Evolutionary conservation across 1,140 invertebrate genomes (phyloP).

Genomic region (Dinothrombium tinctorium): DNA sequence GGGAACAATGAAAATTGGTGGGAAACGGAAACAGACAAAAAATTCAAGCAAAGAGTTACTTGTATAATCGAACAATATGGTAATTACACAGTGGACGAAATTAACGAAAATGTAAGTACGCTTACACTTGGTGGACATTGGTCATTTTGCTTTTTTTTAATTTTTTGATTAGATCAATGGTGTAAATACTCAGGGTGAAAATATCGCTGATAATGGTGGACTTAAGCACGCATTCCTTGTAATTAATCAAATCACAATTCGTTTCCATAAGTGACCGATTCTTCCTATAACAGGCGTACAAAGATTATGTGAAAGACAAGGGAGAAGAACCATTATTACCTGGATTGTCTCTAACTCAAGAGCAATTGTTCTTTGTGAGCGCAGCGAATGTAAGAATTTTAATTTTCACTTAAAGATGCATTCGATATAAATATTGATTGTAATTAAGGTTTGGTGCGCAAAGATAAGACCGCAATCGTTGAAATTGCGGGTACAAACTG

Average conservation of each 20-base stretch:
- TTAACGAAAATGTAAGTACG: conserved; percentile 23
- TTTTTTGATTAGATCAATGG: conserved; percentile 22
- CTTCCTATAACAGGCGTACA: conserved; percentile 4
- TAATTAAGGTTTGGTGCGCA: conserved; percentile 2
- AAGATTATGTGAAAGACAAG: conserved; percentile 10
- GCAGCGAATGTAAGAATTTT: conserved; percentile 36
- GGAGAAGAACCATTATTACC: conserved; percentile 30
- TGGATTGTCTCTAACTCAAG: conserved; percentile 42
- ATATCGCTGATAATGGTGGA: conserved; percentile 32
- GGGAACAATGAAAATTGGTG: conserved; percentile 74
- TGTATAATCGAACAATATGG: conserved; percentile 5
- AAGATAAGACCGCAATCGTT: conserved; percentile 1
- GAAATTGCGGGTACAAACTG: neutral
- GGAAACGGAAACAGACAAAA: conserved; percentile 41
- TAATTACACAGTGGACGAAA: conserved; percentile 1
- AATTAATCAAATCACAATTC: neutral
- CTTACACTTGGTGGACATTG: too few species aligned
- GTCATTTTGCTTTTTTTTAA: neutral
- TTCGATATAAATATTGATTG: neutral
- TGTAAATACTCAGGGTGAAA: conserved; percentile 22
- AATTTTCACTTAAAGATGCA: neutral
- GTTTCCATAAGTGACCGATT: neutral
- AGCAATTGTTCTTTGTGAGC: conserved; percentile 61
- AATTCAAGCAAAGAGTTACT: conserved; percentile 33
- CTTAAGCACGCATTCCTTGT: conserved; percentile 29